Percentiles rank a stretch among this genome's conserved stretches.
These are phyloP conservation scores for Helarctos malayanus DNA, from an alignment of 2,797 vertebrate species.

Conservation along the genomic window DNA sequence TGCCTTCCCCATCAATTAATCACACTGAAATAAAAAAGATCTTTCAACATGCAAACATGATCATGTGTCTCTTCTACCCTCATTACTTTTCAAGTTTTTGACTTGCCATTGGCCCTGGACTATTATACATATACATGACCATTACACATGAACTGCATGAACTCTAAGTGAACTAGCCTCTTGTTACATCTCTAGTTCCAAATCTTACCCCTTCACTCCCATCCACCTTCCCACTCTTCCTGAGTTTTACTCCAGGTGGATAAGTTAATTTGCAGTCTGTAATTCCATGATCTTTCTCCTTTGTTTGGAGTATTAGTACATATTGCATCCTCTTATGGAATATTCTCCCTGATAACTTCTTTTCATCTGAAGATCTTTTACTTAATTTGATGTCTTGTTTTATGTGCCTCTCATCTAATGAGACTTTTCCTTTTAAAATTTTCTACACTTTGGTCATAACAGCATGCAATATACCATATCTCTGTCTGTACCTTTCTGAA, in stretches of 20 bases:
- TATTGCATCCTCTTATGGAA: neutral
- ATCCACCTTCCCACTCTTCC: neutral
- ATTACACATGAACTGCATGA: neutral
- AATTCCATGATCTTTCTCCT: neutral
- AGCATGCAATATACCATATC: neutral
- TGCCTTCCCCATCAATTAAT: neutral
- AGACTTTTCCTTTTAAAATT: neutral
- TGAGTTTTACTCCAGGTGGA: neutral
- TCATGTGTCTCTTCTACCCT: neutral
- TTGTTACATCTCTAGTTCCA: neutral
- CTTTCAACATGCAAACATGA: neutral
- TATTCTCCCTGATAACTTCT: neutral
- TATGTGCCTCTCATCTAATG: neutral
- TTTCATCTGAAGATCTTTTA: neutral
- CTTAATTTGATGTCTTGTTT: neutral
- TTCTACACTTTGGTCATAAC: neutral
- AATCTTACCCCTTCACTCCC: neutral
- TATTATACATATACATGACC: neutral
- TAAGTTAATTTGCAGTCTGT: neutral
- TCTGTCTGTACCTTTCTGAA: neutral
- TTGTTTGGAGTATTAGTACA: neutral
- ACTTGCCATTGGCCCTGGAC: neutral
- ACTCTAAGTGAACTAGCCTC: neutral
- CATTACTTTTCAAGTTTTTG: neutral
- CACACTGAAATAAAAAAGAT: neutral